These are phyloP conservation scores for Diorhabda carinulata DNA, from an alignment of 1,140 invertebrate genomes.

Conservation along the genomic window DNA sequence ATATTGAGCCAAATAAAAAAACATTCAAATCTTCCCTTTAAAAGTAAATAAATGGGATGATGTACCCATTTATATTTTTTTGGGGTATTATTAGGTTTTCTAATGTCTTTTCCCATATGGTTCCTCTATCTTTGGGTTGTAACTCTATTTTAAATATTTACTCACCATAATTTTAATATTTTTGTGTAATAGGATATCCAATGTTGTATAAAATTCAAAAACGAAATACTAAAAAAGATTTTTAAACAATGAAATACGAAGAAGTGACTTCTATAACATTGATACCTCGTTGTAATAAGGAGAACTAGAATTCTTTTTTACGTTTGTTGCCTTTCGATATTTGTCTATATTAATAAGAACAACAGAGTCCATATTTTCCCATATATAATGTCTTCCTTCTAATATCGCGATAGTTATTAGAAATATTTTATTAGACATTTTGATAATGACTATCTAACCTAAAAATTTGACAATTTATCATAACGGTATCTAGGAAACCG, in stretches of 20 bases:
- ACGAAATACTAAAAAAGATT: slow-evolving; percentile 60
- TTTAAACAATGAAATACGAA: background rate
- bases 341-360: slow-evolving; percentile 56
- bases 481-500: too few relatives aligned
- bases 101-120: too few relatives aligned
- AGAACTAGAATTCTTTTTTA: slow-evolving; percentile 53
- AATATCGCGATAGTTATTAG: slow-evolving; percentile 52
- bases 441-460: background rate
- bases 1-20: too few relatives aligned
- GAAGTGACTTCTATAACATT: slow-evolving; percentile 1
- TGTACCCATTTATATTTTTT: too few relatives aligned
- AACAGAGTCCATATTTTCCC: slow-evolving; percentile 53
- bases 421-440: slow-evolving; percentile 32
- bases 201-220: slow-evolving; percentile 59
- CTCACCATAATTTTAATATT: slow-evolving; percentile 50
- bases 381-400: slow-evolving; percentile 52
- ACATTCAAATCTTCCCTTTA: too few relatives aligned
- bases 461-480: too few relatives aligned
- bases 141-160: slow-evolving; percentile 17
- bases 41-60: too few relatives aligned
- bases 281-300: slow-evolving; percentile 60
- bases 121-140: too few relatives aligned
- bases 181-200: slow-evolving; percentile 48
- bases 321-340: slow-evolving; percentile 52
- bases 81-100: too few relatives aligned